Conservation (phyloP, 2,888 invertebrate genomes). For the Mesoligia furuncula region DNA sequence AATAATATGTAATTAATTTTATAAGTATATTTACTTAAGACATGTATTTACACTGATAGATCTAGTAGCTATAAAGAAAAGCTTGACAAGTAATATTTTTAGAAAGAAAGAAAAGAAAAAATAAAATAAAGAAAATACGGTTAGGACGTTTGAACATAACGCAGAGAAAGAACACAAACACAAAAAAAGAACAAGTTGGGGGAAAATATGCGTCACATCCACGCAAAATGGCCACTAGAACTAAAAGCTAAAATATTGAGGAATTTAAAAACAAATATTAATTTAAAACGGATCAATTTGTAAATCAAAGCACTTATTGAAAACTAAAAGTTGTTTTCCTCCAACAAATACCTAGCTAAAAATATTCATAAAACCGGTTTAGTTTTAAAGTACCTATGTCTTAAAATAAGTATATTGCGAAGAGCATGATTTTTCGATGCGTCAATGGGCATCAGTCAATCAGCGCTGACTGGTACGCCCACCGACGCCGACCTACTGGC, state of each 20-base stretch:
- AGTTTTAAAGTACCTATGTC: not conserved
- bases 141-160: not conserved
- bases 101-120: not conserved
- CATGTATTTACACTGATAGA: not conserved
- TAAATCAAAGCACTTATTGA: constrained; percentile 15
- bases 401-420: constrained; percentile 25
- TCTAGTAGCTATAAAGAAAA: not conserved
- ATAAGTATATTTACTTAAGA: too few relatives aligned
- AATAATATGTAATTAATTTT: constrained; percentile 8
- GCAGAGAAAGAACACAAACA: not conserved
- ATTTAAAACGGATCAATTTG: constrained; percentile 11
- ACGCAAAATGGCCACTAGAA: not conserved
- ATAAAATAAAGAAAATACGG: not conserved
- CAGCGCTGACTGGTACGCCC: constrained; percentile 67
- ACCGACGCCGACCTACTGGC: constrained; percentile 60
- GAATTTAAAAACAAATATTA: constrained; percentile 14
- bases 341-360: constrained; percentile 21
- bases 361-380: constrained; percentile 46
- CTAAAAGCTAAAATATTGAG: not conserved
- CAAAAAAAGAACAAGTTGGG: not conserved
- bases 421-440: constrained; percentile 59
- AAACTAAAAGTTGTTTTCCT: constrained; percentile 9
- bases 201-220: not conserved
- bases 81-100: not conserved
- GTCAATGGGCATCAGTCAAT: constrained; percentile 68